Evolutionary conservation across 35 echinoderm and acorn worm species (phyloP).

Genomic region (Acanthaster planci): DNA sequence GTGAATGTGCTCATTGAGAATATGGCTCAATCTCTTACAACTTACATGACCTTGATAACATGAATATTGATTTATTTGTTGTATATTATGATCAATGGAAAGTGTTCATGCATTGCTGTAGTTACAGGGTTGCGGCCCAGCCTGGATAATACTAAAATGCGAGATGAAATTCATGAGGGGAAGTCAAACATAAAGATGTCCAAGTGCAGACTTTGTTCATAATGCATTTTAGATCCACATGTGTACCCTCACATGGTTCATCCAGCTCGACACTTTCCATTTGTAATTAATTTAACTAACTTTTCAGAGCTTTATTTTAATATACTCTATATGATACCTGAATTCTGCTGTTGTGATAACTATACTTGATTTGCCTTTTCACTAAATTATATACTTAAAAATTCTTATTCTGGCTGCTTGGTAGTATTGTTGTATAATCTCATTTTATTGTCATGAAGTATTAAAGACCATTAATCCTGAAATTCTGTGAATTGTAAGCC

Average conservation of each 20-base stretch:
- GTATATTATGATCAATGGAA: too few relatives aligned
- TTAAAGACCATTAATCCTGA: background rate
- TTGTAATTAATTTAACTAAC: background rate
- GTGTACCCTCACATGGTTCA: background rate
- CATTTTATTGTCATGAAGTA: background rate
- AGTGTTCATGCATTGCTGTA: too few relatives aligned
- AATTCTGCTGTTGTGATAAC: background rate
- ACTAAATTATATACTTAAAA: background rate
- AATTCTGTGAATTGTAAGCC: slow-evolving; percentile 3
- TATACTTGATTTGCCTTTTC: slow-evolving; percentile 15
- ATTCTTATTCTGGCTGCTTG: background rate
- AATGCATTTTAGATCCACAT: slow-evolving; percentile 8
- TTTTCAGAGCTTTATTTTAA: slow-evolving; percentile 16
- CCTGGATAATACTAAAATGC: too few relatives aligned
- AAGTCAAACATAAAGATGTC: too few relatives aligned
- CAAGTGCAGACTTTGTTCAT: too few relatives aligned
- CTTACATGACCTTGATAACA: too few relatives aligned
- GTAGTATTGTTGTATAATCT: background rate
- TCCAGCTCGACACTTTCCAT: background rate
- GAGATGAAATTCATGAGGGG: too few relatives aligned
- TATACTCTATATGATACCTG: background rate
- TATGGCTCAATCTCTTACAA: too few relatives aligned
- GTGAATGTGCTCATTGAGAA: too few relatives aligned
- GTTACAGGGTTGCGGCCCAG: too few relatives aligned
- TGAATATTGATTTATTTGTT: too few relatives aligned